A percentile compares a stretch with the other conserved stretches of the same genome.
Conservation (phyloP, 2,797 vertebrate species). For the Syngnathus acus region DNA sequence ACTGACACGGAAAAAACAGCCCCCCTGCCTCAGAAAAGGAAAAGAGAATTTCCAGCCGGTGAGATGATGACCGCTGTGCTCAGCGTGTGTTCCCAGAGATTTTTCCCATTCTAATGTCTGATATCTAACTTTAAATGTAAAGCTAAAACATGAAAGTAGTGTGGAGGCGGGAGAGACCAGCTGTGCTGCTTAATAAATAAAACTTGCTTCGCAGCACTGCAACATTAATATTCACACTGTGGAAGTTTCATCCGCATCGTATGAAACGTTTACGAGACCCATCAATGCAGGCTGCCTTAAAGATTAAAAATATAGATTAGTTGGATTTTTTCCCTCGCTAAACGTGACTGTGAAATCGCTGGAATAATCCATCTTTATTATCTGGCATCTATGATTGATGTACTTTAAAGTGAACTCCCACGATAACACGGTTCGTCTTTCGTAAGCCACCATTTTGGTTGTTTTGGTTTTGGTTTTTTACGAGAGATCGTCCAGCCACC, state of each 20-base stretch:
- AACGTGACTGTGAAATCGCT: not conserved
- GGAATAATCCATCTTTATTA: not conserved
- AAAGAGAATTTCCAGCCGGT: not conserved
- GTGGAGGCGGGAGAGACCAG: not conserved
- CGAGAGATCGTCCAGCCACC: too few species aligned
- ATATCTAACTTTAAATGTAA: not conserved
- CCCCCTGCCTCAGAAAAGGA: not conserved
- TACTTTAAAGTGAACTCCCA: not conserved
- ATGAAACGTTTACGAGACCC: not conserved
- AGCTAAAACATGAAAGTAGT: not conserved
- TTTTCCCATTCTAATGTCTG: not conserved
- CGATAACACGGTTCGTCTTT: not conserved
- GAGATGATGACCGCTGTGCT: not conserved
- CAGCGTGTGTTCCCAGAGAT: not conserved
- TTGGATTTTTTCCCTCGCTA: not conserved
- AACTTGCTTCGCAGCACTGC: not conserved
- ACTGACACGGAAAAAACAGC: not conserved
- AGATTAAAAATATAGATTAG: not conserved
- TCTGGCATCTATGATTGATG: not conserved
- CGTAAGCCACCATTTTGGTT: not conserved
- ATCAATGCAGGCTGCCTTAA: not conserved
- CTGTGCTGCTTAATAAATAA: slow-evolving; percentile 3
- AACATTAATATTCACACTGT: not conserved
- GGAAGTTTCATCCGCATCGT: not conserved
- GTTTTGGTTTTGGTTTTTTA: not conserved